phyloP scores from a whole-genome alignment of 2,888 invertebrate species.

The Lucinisca nassula region DNA sequence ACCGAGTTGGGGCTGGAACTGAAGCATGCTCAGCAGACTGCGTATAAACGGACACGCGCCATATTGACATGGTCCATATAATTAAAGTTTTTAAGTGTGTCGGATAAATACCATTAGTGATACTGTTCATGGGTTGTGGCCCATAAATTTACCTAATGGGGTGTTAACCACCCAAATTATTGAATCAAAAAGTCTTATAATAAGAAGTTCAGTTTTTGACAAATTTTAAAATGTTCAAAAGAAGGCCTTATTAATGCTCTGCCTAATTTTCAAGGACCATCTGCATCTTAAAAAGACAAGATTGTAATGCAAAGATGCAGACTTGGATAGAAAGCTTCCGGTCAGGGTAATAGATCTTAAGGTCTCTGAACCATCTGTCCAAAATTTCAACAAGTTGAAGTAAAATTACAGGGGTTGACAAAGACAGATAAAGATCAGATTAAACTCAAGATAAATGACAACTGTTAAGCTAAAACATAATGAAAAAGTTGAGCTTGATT shows the following conservation, averaged over 20 bases:
- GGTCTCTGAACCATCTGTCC: neutral
- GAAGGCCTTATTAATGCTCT: no score
- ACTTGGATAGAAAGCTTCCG: neutral
- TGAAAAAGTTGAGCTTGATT: neutral
- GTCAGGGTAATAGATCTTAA: neutral
- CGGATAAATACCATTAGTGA: neutral
- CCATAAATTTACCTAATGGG: neutral
- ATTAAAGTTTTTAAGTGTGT: neutral
- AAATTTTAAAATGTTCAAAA: neutral
- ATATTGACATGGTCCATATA: no score
- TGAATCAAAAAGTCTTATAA: neutral
- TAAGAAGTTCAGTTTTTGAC: neutral
- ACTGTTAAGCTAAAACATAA: neutral
- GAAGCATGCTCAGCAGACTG: no score
- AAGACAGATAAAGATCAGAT: constrained; percentile 2
- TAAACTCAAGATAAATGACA: neutral
- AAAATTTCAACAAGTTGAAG: constrained; percentile 2
- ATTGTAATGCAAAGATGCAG: no score
- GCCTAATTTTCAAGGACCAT: no score
- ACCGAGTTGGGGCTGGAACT: no score
- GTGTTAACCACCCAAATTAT: neutral
- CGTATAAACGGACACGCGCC: no score
- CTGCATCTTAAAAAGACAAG: no score
- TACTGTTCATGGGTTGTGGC: neutral
- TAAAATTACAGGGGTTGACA: neutral